Evolutionary conservation across 2,888 invertebrate genomes (phyloP), one percentile per base, ranked within the genome.

Genomic region (Adelphocoris suturalis): DNA sequence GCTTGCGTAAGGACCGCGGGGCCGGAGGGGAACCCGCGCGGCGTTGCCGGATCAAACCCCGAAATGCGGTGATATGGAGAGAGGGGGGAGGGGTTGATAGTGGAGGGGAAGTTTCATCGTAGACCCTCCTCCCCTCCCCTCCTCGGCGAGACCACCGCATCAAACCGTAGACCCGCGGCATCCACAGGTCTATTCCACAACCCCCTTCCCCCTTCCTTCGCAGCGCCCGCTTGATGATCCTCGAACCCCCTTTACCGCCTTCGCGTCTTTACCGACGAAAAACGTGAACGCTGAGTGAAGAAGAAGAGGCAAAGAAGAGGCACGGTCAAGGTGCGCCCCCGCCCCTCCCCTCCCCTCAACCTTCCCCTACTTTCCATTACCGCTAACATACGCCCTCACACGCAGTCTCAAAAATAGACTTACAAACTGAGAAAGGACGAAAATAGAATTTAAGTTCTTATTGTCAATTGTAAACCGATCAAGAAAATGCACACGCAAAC

Each of bases 1-100:
- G 91, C 91, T 91, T 91, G 91, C 91, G 91, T 91, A 91, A 91
- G 91, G 90, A 81, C 68, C 68, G 68, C 19, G 68, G 19, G 11
- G n/a, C 78, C 46, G 47, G 46, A n/a, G 78, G 78, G n/a, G 19
- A 46, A 28, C 37, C 28, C n/a, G 11, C 28, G 84, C 84, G 84
- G 19, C 55, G 84, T 84, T 84, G 84, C 84, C 84, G 48, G 84
- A 52, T 52, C 84, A 13, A 37, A 27, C 68, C 12, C 23, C 27
- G 37, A 27, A 46, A 37, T 16, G 84, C 16, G 27, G 13, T n/a
- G 81, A 47, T 13, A 5, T 81, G 12, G 55, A 47, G 27, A 5
- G 27, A 5, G 61, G 28, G 61, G 61, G 55, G 61, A 37, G 57
- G 28, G 46, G 0, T 19, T 13, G 78, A 80, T 47, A 37, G 47